Evolutionary conservation across 2,113 vertebrate species (phyloP), one percentile per base, ranked within the genome.

Genomic region (Leptobrachium ailaonicum): DNA sequence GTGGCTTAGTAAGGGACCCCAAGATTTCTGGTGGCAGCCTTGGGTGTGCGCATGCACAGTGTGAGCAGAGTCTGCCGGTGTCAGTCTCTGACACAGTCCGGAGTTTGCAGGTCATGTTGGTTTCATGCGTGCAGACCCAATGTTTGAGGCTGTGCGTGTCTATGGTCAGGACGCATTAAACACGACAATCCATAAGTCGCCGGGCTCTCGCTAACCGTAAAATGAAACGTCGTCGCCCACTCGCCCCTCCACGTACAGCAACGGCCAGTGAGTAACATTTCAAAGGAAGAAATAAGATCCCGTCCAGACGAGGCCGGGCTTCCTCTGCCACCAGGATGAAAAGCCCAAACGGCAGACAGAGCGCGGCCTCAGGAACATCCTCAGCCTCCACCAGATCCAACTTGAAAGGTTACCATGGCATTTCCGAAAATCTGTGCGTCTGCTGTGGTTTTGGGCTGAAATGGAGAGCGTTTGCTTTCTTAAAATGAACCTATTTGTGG

Each of bases 401-500:
- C 71, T 73, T 80, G 41, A 80, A 80, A 80, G 77, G 45, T 58
- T 53, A 41, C 62, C 56, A 60, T 67, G 58, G 66, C 62, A 67
- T 73, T 80, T 80, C 77, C 71, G 62, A 66, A 44, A 73, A 43
- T 42, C 70, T 2, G 2, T 43, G 56, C n/a, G 54, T 73, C 71
- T 80, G 77, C 77, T 80, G 77, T 13, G 77, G 77, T 73, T 80
- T 77, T 66, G n/a, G 6, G 45, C 60, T 66, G 58, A 70, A 70
- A 40, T 64, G 6, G 32, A 2, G 56, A 60, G 6, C 9, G 56
- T 69, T 69, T 43, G 66, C 14, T 69, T 69, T 69, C 20, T 44
- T 6, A 13, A 14, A 60, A 12, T 60, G 9, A 60, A 66, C 63
- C n/a, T 8, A 4, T 40, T 41, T 3, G 3, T 6, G 63, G 63